phyloP scores from a whole-genome alignment of 1,140 invertebrate species.

The Microplitis demolitor region DNA sequence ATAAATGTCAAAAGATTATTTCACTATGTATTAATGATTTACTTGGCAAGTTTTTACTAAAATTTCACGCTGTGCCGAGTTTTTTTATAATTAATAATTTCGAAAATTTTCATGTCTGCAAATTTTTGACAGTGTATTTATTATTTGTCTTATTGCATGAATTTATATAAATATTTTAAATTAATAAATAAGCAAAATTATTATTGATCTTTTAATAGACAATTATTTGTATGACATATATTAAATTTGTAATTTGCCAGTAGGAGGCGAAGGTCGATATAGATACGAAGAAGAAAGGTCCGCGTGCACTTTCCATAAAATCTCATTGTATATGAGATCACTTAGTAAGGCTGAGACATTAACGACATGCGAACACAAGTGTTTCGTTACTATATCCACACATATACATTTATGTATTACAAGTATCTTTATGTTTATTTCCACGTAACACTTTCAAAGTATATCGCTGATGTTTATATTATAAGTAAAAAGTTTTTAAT shows the following conservation, averaged over 20 bases:
- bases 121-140: too few species aligned
- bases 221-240: too few species aligned
- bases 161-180: too few species aligned
- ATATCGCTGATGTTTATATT: background rate
- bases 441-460: background rate
- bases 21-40: too few species aligned
- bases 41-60: too few species aligned
- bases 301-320: conserved; percentile 63
- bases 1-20: too few species aligned
- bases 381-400: conserved; percentile 7
- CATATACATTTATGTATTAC: background rate
- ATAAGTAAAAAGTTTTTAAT: conserved; percentile 9
- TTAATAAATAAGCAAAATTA: too few species aligned
- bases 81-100: too few species aligned
- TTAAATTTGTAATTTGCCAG: background rate
- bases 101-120: too few species aligned
- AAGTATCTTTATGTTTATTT: background rate
- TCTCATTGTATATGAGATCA: conserved; percentile 61
- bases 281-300: conserved; percentile 42
- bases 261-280: background rate
- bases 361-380: conserved; percentile 32
- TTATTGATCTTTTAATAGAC: too few species aligned
- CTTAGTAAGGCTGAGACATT: conserved; percentile 56
- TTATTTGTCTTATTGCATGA: too few species aligned
- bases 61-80: too few species aligned